Evolutionary conservation across 2,113 vertebrate species (phyloP).

Genomic region (Pollachius pollachius): DNA sequence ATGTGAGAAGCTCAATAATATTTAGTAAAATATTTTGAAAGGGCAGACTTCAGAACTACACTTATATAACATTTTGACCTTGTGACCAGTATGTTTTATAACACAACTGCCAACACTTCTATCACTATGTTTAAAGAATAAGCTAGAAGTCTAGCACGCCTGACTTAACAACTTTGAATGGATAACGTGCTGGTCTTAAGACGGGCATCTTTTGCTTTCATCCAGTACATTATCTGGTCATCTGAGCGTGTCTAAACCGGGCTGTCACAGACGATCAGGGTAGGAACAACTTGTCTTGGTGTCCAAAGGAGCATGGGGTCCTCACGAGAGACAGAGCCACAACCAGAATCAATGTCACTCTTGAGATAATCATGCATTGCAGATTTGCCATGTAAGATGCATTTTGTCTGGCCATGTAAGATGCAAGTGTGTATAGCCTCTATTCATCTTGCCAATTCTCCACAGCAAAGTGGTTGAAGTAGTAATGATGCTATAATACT

Average conservation of each 20-base stretch:
- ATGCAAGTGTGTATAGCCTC: slow-evolving; percentile 65
- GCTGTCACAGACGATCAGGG: slow-evolving; percentile 72
- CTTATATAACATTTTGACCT: no score
- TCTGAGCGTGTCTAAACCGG: slow-evolving; percentile 67
- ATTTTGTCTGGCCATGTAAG: slow-evolving; percentile 72
- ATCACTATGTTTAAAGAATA: no score
- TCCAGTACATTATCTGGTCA: slow-evolving; percentile 64
- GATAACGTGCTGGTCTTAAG: slow-evolving; percentile 39
- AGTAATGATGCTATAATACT: slow-evolving; percentile 35
- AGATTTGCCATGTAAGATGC: slow-evolving; percentile 75
- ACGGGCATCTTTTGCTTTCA: slow-evolving; percentile 43
- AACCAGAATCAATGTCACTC: slow-evolving; percentile 68
- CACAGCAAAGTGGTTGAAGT: slow-evolving; percentile 43
- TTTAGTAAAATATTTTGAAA: no score
- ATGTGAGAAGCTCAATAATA: neutral
- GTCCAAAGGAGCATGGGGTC: slow-evolving; percentile 70
- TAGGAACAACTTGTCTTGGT: slow-evolving; percentile 66
- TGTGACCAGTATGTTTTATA: no score
- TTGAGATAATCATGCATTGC: slow-evolving; percentile 67
- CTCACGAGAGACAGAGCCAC: slow-evolving; percentile 66
- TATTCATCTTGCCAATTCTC: slow-evolving; percentile 65
- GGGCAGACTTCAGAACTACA: no score
- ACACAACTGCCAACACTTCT: no score
- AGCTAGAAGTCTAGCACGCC: no score
- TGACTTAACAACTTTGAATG: no score